Evolutionary conservation across 1,140 invertebrate genomes (phyloP).

Genomic region (Halictus rubicundus): DNA sequence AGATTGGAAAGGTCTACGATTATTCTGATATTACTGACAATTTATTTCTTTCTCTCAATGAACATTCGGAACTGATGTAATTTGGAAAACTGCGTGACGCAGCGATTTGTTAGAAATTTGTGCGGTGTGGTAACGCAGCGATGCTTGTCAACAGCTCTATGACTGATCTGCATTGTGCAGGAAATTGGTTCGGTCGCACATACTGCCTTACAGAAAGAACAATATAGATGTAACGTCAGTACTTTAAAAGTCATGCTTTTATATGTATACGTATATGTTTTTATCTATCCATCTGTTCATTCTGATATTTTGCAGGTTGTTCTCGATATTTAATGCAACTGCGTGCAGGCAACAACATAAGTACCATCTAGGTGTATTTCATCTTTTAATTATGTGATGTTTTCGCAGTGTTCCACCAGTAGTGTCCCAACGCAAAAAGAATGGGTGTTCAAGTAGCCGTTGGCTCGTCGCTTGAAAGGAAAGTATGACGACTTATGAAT

Average conservation of each 20-base stretch:
- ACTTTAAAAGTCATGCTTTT: constrained; percentile 48
- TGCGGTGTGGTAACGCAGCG: constrained; percentile 48
- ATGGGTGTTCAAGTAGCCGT: constrained; percentile 77
- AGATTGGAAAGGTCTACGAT: constrained; percentile 65
- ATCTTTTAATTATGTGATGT: constrained; percentile 67
- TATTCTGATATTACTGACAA: constrained; percentile 47
- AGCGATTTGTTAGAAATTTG: constrained; percentile 46
- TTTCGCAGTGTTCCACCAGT: constrained; percentile 72
- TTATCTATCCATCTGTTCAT: constrained; percentile 49
- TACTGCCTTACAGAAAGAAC: constrained; percentile 51
- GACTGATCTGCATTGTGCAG: constrained; percentile 44
- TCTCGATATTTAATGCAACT: constrained; percentile 57
- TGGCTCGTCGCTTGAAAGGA: constrained; percentile 79
- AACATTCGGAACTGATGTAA: constrained; percentile 52
- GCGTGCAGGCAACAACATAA: constrained; percentile 54
- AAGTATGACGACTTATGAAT: constrained; percentile 78
- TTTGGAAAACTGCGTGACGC: constrained; percentile 55
- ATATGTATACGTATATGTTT: constrained; percentile 32
- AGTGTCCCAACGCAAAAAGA: constrained; percentile 77
- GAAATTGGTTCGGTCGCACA: constrained; percentile 43
- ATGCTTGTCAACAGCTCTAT: constrained; percentile 52
- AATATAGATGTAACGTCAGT: constrained; percentile 42
- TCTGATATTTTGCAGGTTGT: constrained; percentile 48
- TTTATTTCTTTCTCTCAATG: constrained; percentile 43
- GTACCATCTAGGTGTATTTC: constrained; percentile 65